These are phyloP conservation scores for Myocastor coypus DNA, from an alignment of 2,113 vertebrate species.

Conservation along the genomic window DNA sequence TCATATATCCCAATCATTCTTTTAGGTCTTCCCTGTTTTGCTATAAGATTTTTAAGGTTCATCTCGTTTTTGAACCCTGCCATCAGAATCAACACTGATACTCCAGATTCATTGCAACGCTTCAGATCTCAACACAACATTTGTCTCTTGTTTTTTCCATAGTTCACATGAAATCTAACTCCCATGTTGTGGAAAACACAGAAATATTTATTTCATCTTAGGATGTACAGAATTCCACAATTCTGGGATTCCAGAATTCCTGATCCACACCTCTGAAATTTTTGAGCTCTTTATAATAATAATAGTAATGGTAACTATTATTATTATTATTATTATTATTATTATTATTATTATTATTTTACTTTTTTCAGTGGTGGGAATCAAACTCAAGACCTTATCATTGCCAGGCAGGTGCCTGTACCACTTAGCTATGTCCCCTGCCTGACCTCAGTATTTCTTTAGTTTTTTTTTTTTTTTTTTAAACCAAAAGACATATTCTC, in stretches of 20 bases:
- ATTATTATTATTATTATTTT: too few species aligned
- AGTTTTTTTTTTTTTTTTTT: background rate
- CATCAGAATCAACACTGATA: background rate
- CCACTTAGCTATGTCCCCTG: too few species aligned
- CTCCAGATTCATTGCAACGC: background rate
- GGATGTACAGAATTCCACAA: background rate
- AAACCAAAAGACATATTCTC: background rate
- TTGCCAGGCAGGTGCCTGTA: too few species aligned
- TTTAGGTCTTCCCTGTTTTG: background rate
- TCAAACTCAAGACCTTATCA: too few species aligned
- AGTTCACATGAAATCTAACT: conserved; percentile 1
- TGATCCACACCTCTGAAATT: background rate
- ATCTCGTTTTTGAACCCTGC: background rate
- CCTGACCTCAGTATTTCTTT: too few species aligned
- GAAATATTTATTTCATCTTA: background rate
- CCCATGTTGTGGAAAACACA: background rate
- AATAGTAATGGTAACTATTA: too few species aligned
- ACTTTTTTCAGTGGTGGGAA: too few species aligned
- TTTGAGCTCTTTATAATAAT: too few species aligned
- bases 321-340: too few species aligned
- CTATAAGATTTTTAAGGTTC: background rate
- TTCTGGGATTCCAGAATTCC: conserved; percentile 30
- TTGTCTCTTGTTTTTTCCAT: background rate
- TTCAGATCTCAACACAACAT: background rate
- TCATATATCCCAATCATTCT: background rate